Base-by-base conservation (phyloP, 2,888 invertebrate species). In the Eupithecia abbreviata region DNA sequence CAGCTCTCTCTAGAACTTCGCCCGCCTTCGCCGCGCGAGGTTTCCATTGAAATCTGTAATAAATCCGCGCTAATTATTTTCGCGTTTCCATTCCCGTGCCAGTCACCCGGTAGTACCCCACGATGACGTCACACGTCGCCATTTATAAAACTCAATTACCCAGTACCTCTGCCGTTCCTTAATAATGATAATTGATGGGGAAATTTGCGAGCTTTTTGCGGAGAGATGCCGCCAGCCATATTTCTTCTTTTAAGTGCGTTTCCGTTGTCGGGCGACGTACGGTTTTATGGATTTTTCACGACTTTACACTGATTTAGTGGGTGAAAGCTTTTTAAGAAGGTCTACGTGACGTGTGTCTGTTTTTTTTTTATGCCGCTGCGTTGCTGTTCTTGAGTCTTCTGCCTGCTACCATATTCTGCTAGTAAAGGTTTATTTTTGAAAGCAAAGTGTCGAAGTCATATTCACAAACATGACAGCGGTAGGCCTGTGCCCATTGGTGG, bases 141-240 rank as follows among this genome's bases (percentile, higher is more conserved):
- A 93, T 94, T 94, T 94, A 91, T 94, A 93, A 94, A 94, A 94
- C 94, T 94, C 94, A 94, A 94, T 94, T 94, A 94, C 93, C 86
- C 85, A 85, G 87, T 85, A 85, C 73, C 86, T 84, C 87, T 68
- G 85, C 85, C 89, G 86, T 88, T 88, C 91, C 91, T 91, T 93
- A 93, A 94, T 94, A 94, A 94, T 93, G 93, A 94, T 94, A 94
- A 94, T 94, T 94, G 94, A 94, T 94, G 94, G 93, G 88, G 92
- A 93, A 94, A 93, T 94, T 94, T 91, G 93, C 93, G 93, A 93
- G 94, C 94, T 94, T 94, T 93, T 93, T 94, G 94, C 90, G 93
- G 92, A 92, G 88, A 89, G 92, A 92, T 91, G 92, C 90, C 87
- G 88, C 86, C 90, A 89, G 90, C 87, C 86, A 91, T 94, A 93